Evolutionary conservation across 2,113 vertebrate species (phyloP), one percentile per base, ranked within the genome.

Genomic region (Mohoua ochrocephala): DNA sequence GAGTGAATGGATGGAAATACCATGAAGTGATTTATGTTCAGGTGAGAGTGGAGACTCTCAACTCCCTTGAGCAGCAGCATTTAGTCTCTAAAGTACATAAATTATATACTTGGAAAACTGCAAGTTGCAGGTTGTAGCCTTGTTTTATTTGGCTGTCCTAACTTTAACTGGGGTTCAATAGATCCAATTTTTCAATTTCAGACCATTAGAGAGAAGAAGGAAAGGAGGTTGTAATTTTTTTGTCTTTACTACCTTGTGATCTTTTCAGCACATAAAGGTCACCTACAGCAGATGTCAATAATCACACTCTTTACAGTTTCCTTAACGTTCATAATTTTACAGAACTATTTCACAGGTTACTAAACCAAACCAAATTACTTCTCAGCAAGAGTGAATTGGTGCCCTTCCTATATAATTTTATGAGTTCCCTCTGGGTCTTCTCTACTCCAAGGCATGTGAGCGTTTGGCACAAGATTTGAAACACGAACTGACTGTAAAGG

Each of bases 251-350:
- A 94, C 85, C 83, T 96, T 87, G 69, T 87, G 92, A 94, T 96
- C 96, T 97, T 95, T 94, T 94, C 95, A 96, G 84, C 83, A 96
- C 87, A 93, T 97, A 97, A 97, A 96, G 94, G 95, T 96, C 95
- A 96, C 88, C 95, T 94, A 68, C 61, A 93, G 69, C 42, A 86
- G 82, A 81, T 83, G 91, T 81, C 79, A 91, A 94, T 97, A 96
- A 97, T 97, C 94, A 97, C 81, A 89, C 47, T 88, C 93, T 96
- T 97, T 91, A 82, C 57, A 70, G 70, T 89, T 94, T 69, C 81
- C 84, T 63, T 96, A 93, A 96, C 96, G 94, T 96, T 97, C 84
- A 95, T 96, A 84, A 94, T 97, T 97, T 97, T 87, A 97, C 82
- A 64, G 67, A 96, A 89, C 84, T 86, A 94, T 85, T 97, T 96